Conservation (phyloP, 2,888 invertebrate genomes). For the Chymomyza amoena region DNA sequence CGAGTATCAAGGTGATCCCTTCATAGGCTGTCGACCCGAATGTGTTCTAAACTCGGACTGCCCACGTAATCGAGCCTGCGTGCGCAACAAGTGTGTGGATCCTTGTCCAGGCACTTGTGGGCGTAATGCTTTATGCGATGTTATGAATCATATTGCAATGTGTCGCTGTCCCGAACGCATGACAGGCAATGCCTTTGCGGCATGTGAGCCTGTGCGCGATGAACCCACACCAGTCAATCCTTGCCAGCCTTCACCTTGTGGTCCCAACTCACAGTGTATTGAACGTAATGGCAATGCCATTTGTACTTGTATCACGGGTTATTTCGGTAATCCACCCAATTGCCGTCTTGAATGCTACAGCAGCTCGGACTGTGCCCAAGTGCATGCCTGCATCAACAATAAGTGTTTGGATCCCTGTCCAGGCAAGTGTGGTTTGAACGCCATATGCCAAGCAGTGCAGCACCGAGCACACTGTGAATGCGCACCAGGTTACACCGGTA, state of each 20-base stretch:
- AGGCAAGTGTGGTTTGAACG: conserved; percentile 85
- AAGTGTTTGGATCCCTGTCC: conserved; percentile 88
- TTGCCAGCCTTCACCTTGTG: conserved; percentile 85
- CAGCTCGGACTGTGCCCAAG: conserved; percentile 85
- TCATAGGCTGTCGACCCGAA: conserved; percentile 88
- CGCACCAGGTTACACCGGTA: conserved; percentile 84
- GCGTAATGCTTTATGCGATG: conserved; percentile 86
- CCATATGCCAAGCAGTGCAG: conserved; percentile 86
- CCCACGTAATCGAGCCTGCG: conserved; percentile 86
- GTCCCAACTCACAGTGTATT: conserved; percentile 85
- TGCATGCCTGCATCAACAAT: conserved; percentile 84
- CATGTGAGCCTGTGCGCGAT: conserved; percentile 81
- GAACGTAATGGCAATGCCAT: conserved; percentile 82
- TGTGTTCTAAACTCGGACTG: conserved; percentile 90
- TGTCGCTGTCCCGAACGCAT: conserved; percentile 84
- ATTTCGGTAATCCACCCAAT: conserved; percentile 85
- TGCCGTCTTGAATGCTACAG: conserved; percentile 86
- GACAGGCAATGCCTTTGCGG: conserved; percentile 86
- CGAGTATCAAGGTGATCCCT: conserved; percentile 89
- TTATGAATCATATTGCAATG: conserved; percentile 85
- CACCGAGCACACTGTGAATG: conserved; percentile 90
- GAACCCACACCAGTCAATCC: conserved; percentile 78
- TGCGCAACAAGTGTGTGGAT: conserved; percentile 89
- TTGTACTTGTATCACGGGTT: conserved; percentile 84
- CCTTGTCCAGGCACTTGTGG: conserved; percentile 92